Evolutionary conservation across 2,797 vertebrate genomes (phyloP), one percentile per base, ranked within the genome.

Genomic region (Gambelia wislizenii): DNA sequence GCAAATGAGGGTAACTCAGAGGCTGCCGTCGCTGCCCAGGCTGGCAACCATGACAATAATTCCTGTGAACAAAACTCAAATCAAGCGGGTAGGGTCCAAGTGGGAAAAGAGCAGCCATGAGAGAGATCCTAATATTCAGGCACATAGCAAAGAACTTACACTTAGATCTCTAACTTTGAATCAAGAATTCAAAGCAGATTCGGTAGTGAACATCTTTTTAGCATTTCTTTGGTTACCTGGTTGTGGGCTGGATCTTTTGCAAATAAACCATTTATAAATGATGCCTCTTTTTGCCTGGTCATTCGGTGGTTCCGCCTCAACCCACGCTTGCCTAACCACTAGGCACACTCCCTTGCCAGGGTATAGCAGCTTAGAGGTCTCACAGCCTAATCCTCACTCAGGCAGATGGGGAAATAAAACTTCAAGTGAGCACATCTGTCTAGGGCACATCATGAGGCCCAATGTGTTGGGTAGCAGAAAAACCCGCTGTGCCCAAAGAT

Each of bases 71-170:
- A 13, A 39, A 18, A 75, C 33, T 3, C 8, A 14, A 44, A 10
- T 12, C 49, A 44, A 18, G 70, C 8, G 0, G 16, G 30, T 8
- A 12, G 61, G 13, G 42, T 36, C 25, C 36, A 1, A 18, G 12
- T 22, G 1, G 16, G 67, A 1, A 1, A 33, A 44, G 9, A 59
- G 22, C 13, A 18, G 6, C 52, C n/a, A 14, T 1, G 4, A 36
- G 6, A 14, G 52, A 61, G 54, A 1, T 3, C 27, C 33, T 1
- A 30, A 25, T 18, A 25, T 9, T 18, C 56, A 27, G 56, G 42
- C n/a, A 52, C 1, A 0, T 3, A 52, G 13, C 3, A 7, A 2
- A 39, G 56, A 1, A 49, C 1, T 1, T 6, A 16, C 6, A n/a
- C 27, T 33, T 10, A 36, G 75, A 0, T 10, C 64, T 10, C 18